phyloP scores from a whole-genome alignment of 1,140 invertebrate species.

The Diabrotica undecimpunctata region DNA sequence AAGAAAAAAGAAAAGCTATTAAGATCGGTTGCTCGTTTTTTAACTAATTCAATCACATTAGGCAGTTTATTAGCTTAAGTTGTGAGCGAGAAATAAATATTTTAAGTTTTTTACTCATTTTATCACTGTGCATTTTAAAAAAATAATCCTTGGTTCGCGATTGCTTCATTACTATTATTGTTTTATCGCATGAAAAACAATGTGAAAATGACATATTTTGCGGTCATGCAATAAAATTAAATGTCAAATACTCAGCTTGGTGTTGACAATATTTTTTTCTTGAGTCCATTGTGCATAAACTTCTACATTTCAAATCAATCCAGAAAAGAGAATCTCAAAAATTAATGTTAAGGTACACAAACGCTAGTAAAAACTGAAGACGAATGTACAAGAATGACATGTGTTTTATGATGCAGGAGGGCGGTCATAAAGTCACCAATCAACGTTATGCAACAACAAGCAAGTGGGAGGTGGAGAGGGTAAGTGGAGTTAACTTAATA shows the following conservation, averaged over 20 bases:
- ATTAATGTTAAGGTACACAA: background rate
- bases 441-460: background rate
- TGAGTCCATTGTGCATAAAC: background rate
- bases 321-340: no score
- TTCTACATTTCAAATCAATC: background rate
- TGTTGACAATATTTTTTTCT: slow-evolving; percentile 4
- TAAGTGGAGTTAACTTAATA: background rate
- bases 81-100: background rate
- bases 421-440: background rate
- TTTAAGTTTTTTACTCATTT: background rate
- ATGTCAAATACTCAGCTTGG: slow-evolving; percentile 6
- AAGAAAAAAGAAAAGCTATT: background rate
- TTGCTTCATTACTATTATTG: background rate
- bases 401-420: background rate
- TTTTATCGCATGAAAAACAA: background rate
- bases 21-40: background rate
- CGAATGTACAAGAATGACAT: background rate
- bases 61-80: background rate
- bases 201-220: slow-evolving; percentile 1
- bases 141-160: slow-evolving; percentile 1
- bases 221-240: background rate
- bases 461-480: background rate
- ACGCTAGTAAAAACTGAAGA: background rate
- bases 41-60: background rate
- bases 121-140: background rate